A percentile compares a stretch with the other conserved stretches of the same genome.
Evolutionary conservation across 2,888 invertebrate genomes (phyloP).

Genomic region (Lasioglossum figueresi): DNA sequence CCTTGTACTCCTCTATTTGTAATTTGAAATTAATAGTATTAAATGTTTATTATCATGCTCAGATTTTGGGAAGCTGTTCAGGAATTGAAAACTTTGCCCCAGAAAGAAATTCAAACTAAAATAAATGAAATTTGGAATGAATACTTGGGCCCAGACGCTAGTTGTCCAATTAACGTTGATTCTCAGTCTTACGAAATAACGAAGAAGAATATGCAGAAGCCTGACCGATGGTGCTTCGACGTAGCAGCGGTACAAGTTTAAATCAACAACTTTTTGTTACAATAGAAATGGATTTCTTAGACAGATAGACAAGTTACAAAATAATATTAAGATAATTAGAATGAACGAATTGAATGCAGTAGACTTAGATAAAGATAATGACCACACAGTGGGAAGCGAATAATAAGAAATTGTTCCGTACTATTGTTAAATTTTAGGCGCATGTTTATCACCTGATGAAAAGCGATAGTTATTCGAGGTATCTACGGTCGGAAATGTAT

Average conservation of each 20-base stretch:
- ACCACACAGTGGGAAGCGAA: not conserved
- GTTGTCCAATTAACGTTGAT: slow-evolving; percentile 98
- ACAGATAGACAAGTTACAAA: slow-evolving; percentile 25
- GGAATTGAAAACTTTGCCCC: slow-evolving; percentile 94
- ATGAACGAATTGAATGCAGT: slow-evolving; percentile 50
- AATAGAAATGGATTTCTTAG: slow-evolving; percentile 23
- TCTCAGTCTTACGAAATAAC: slow-evolving; percentile 94
- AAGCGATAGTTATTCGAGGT: slow-evolving; percentile 98
- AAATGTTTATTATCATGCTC: slow-evolving; percentile 53
- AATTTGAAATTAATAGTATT: not conserved
- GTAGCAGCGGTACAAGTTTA: slow-evolving; percentile 93
- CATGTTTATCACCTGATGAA: slow-evolving; percentile 99
- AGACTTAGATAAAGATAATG: slow-evolving; percentile 32
- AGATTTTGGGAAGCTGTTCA: slow-evolving; percentile 99
- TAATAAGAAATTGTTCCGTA: slow-evolving; percentile 50
- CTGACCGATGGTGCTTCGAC: slow-evolving; percentile 98
- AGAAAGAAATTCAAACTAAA: slow-evolving; percentile 92
- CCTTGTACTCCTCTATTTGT: not conserved
- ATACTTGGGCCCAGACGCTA: slow-evolving; percentile 96
- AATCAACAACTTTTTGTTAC: slow-evolving; percentile 39
- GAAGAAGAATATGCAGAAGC: slow-evolving; percentile 91
- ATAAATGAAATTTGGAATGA: slow-evolving; percentile 96
- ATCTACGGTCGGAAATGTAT: slow-evolving; percentile 99
- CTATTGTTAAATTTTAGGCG: slow-evolving; percentile 87
- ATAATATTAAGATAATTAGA: slow-evolving; percentile 29